Evolutionary conservation across 2,888 invertebrate species (phyloP), one percentile per base, ranked within the genome.

Genomic region (Amitus sp.): DNA sequence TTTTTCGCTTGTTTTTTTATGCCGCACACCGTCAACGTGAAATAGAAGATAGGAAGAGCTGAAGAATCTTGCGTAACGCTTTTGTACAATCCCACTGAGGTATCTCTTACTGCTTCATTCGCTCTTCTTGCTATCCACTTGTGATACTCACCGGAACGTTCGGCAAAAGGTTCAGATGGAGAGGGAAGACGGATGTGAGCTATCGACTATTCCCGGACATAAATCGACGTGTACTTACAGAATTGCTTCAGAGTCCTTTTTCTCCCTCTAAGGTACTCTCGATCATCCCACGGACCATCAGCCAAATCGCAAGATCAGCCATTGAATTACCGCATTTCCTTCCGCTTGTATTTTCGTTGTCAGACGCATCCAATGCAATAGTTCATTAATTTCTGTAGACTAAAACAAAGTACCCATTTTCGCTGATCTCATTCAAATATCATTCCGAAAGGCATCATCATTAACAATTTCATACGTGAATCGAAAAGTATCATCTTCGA

Each of bases 221-320:
- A 79, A 78, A 79, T 79, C 78, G 78, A 79, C 73, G 68, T 74
- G 75, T 79, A 78, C 78, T 79, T 77, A 78, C 75, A 73, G 74
- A 79, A 79, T 79, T 79, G 79, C 78, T 79, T 79, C 75, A 73
- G 75, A 79, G 78, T 78, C 75, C 71, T 76, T 74, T 76, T 74
- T 75, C 70, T 71, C 70, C 65, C 71, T 68, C 60, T 60, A 64
- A 68, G 59, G 56, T 34, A 19, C 33, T 34, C 20, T 19, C 27
- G 39, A 20, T 37, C 34, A 28, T 47, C 34, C 34, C 37, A 48
- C 34, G 47, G 50, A 47, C 43, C 34, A 47, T 47, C 18, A 19
- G 19, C 18, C 10, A 34, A 34, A 47, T 47, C 28, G 34, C 19
- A 19, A 15, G 34, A 47, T 15, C 34, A 28, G 33, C 30, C 45